These are phyloP conservation scores for Scleropages formosus DNA, from an alignment of 2,797 vertebrate genomes.

Conservation along the genomic window DNA sequence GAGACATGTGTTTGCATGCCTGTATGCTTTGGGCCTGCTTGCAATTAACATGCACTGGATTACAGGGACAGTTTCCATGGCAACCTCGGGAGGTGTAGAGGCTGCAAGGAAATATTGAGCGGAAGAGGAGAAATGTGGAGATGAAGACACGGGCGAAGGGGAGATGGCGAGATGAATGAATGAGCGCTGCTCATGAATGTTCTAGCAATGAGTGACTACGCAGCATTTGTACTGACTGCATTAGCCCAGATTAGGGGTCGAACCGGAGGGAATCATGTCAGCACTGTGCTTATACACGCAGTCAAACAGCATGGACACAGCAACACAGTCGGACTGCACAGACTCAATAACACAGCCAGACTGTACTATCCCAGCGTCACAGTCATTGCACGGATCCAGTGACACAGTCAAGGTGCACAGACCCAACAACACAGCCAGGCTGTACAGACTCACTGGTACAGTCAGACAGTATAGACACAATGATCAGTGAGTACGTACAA, in stretches of 20 bases:
- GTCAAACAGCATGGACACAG: neutral
- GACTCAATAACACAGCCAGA: neutral
- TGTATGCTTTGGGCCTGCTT: neutral
- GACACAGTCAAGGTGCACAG: neutral
- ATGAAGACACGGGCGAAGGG: neutral
- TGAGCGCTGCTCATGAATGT: neutral
- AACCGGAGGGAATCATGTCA: neutral
- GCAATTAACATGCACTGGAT: constrained; percentile 5
- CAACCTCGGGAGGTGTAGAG: constrained; percentile 17
- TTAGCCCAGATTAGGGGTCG: neutral
- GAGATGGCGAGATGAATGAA: neutral
- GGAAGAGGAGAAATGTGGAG: neutral
- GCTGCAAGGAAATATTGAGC: constrained; percentile 18
- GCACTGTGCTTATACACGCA: neutral
- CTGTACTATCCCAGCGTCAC: too few relatives aligned
- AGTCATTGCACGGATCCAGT: neutral
- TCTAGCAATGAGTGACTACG: neutral
- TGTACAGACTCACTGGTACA: neutral
- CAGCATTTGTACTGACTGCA: neutral
- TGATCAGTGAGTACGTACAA: neutral
- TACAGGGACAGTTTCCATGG: constrained; percentile 19
- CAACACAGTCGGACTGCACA: neutral
- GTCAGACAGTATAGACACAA: neutral
- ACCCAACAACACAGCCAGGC: neutral
- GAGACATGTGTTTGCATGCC: neutral